A percentile compares a stretch with the other conserved stretches of the same genome.
phyloP scores from a whole-genome alignment of 2,888 invertebrate genomes.

The Tipula lateralis region DNA sequence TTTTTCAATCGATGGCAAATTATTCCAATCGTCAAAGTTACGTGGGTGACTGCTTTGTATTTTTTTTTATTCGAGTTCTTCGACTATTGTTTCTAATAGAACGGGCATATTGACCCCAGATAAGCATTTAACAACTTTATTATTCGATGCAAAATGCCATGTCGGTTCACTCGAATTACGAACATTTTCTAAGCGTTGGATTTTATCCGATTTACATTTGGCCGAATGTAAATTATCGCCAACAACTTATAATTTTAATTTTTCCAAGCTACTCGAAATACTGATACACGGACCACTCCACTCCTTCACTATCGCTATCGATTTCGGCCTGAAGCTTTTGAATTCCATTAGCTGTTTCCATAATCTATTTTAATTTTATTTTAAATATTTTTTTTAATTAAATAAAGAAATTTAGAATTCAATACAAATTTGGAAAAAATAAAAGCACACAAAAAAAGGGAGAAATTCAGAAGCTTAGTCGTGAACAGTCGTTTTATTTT shows the following conservation, averaged over 20 bases:
- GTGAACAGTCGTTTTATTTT: too few species aligned
- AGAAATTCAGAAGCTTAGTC: too few species aligned
- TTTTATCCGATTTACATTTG: conserved; percentile 66
- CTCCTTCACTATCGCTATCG: conserved; percentile 74
- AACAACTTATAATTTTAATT: conserved; percentile 81
- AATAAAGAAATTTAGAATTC: too few species aligned
- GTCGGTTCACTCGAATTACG: conserved; percentile 80
- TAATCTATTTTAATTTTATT: too few species aligned
- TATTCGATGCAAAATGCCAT: conserved; percentile 76
- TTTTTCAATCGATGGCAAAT: neutral
- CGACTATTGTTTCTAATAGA: neutral
- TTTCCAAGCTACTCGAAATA: conserved; percentile 77
- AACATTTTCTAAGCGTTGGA: conserved; percentile 69
- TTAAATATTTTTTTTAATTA: too few species aligned
- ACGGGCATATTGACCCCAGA: neutral
- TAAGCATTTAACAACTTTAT: neutral
- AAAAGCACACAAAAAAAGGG: too few species aligned
- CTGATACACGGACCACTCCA: conserved; percentile 90
- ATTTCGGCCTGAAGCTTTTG: conserved; percentile 76
- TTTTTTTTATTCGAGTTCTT: neutral
- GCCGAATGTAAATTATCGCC: conserved; percentile 75
- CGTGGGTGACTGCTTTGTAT: neutral
- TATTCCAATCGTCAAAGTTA: neutral
- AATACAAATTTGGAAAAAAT: too few species aligned
- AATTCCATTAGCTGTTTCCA: conserved; percentile 71